Conservation (phyloP, 1,140 invertebrate species). For the Drosophila nannoptera region DNA sequence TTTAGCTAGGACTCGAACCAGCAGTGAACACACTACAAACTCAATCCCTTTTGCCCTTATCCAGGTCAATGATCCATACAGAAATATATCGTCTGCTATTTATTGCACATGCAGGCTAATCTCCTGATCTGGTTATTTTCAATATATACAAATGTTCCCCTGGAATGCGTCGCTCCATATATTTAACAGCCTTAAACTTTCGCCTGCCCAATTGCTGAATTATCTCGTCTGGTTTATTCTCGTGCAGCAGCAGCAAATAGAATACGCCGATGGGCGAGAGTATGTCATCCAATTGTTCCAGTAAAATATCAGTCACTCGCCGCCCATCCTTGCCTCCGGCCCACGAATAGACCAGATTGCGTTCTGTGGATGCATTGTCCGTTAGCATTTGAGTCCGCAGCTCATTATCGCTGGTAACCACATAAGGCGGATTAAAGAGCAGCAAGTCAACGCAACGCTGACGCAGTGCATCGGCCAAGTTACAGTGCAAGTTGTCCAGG, state of each 20-base stretch:
- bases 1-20: not conserved
- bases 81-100: slow-evolving; percentile 10
- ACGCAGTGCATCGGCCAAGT: slow-evolving; percentile 82
- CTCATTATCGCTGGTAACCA: slow-evolving; percentile 86
- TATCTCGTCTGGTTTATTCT: slow-evolving; percentile 91
- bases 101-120: slow-evolving; percentile 41
- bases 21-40: not conserved
- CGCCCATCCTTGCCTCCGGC: slow-evolving; percentile 90
- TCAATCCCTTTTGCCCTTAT: not conserved
- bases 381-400: slow-evolving; percentile 73
- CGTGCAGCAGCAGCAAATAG: slow-evolving; percentile 91
- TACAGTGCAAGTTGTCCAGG: slow-evolving; percentile 85
- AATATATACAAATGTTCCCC: slow-evolving; percentile 80
- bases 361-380: slow-evolving; percentile 27
- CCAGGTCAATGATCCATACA: not conserved
- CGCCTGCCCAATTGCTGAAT: slow-evolving; percentile 81
- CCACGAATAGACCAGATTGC: slow-evolving; percentile 85
- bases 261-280: slow-evolving; percentile 86
- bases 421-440: slow-evolving; percentile 99
- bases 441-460: slow-evolving; percentile 87
- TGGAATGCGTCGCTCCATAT: slow-evolving; percentile 84
- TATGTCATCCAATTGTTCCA: slow-evolving; percentile 84
- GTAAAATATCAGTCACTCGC: slow-evolving; percentile 88
- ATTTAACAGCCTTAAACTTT: slow-evolving; percentile 82
- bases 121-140: slow-evolving; percentile 72